Evolutionary conservation across 2,888 invertebrate species (phyloP).

Genomic region (Agonopterix alstromeriana): DNA sequence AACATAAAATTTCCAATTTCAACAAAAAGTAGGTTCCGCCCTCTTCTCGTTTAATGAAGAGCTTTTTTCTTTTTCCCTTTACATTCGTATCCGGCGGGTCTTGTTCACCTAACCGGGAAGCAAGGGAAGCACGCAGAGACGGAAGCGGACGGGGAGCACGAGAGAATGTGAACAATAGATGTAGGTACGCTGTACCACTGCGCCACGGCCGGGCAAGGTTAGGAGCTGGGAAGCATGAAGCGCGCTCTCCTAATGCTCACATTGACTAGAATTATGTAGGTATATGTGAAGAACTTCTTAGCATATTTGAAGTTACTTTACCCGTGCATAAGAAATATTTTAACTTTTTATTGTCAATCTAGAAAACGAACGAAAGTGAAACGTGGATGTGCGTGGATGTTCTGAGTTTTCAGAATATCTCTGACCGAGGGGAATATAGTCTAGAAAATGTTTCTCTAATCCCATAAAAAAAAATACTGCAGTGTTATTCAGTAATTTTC

Average conservation of each 20-base stretch:
- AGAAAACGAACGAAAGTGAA: too few species aligned
- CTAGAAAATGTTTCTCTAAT: too few species aligned
- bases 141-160: constrained; percentile 22
- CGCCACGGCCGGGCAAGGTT: constrained; percentile 13
- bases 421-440: too few species aligned
- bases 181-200: constrained; percentile 17
- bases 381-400: too few species aligned
- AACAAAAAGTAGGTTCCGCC: constrained; percentile 6
- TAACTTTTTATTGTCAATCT: too few species aligned
- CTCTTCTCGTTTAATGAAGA: background rate
- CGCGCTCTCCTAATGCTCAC: constrained; percentile 6
- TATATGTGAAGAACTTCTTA: too few species aligned
- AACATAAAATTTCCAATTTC: constrained; percentile 9
- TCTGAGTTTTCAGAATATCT: too few species aligned
- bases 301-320: too few species aligned
- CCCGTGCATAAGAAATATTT: too few species aligned
- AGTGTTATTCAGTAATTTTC: too few species aligned
- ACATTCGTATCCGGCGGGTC: constrained; percentile 13
- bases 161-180: constrained; percentile 30
- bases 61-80: background rate
- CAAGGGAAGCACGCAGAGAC: constrained; percentile 18
- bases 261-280: background rate
- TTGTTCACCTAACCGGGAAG: constrained; percentile 13
- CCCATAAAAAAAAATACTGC: too few species aligned
- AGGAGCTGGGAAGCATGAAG: constrained; percentile 6